Conservation (phyloP, 2,113 vertebrate genomes). For the Aptenodytes patagonicus region DNA sequence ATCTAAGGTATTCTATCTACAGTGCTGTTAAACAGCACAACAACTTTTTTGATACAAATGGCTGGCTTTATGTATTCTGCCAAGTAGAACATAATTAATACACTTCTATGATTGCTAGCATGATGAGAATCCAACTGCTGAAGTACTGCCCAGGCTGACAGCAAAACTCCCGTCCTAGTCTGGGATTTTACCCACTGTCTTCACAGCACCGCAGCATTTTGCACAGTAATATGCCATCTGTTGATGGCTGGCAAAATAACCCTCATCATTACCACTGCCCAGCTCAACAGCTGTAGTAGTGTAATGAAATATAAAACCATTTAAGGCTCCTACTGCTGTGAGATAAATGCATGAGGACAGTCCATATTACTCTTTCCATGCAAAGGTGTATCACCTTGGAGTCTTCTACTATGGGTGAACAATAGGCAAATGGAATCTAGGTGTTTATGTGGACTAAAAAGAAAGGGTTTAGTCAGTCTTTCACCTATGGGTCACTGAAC, state of each 20-base stretch:
- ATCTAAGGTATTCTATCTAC: background rate
- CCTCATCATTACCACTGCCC: background rate
- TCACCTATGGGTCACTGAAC: background rate
- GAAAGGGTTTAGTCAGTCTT: background rate
- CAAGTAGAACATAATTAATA: background rate
- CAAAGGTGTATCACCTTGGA: background rate
- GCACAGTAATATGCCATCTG: constrained; percentile 29
- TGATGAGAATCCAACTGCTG: background rate
- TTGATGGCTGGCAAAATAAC: constrained; percentile 30
- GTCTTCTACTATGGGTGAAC: background rate
- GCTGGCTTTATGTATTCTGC: background rate
- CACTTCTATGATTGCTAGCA: background rate
- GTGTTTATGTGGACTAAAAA: background rate
- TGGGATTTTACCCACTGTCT: constrained; percentile 12
- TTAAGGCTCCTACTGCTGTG: background rate
- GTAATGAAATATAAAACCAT: background rate
- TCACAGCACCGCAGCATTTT: background rate
- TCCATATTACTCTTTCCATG: background rate
- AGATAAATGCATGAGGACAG: background rate
- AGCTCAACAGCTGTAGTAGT: constrained; percentile 35
- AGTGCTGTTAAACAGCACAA: background rate
- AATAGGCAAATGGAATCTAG: background rate
- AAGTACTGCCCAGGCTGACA: background rate
- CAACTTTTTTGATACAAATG: background rate
- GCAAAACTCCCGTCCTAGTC: background rate